A percentile compares a stretch with the other conserved stretches of the same genome.
Evolutionary conservation across 2,888 invertebrate genomes (phyloP).

Genomic region (Ecdyonurus torrentis): DNA sequence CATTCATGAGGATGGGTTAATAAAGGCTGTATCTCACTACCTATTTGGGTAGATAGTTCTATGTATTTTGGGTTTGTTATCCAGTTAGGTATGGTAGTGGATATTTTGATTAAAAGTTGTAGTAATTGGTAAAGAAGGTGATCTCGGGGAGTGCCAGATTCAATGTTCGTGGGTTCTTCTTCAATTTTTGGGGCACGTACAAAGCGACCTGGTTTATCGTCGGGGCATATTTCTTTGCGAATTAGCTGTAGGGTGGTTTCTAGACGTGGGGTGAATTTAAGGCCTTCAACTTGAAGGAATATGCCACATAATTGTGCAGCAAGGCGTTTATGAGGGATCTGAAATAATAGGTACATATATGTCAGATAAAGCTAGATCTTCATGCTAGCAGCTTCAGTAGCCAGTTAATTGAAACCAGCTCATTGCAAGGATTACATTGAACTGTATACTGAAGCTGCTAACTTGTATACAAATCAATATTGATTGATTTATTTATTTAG

Average conservation of each 20-base stretch:
- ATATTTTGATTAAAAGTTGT: slow-evolving; percentile 50
- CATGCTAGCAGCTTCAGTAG: no score
- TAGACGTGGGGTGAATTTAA: slow-evolving; percentile 49
- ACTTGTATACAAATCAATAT: no score
- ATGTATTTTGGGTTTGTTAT: slow-evolving; percentile 33
- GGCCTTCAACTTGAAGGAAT: slow-evolving; percentile 59
- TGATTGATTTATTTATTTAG: no score
- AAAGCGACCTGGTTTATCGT: slow-evolving; percentile 20
- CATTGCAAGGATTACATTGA: no score
- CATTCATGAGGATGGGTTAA: slow-evolving; percentile 71
- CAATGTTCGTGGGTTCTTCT: not conserved
- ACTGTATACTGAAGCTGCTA: no score
- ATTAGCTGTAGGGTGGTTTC: slow-evolving; percentile 40
- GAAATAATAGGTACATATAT: no score
- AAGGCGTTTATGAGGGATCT: slow-evolving; percentile 51
- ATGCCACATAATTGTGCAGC: slow-evolving; percentile 64
- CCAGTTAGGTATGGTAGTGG: slow-evolving; percentile 40
- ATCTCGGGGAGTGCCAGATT: slow-evolving; percentile 1
- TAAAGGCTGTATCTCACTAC: slow-evolving; percentile 34
- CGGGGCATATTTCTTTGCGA: slow-evolving; percentile 25
- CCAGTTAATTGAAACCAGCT: no score
- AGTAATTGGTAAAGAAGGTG: slow-evolving; percentile 60
- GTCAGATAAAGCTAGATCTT: no score
- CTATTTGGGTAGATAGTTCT: slow-evolving; percentile 19
- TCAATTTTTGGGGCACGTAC: slow-evolving; percentile 19